Base-by-base conservation (phyloP, 2,888 invertebrate genomes). In the Dryococelus australis region DNA sequence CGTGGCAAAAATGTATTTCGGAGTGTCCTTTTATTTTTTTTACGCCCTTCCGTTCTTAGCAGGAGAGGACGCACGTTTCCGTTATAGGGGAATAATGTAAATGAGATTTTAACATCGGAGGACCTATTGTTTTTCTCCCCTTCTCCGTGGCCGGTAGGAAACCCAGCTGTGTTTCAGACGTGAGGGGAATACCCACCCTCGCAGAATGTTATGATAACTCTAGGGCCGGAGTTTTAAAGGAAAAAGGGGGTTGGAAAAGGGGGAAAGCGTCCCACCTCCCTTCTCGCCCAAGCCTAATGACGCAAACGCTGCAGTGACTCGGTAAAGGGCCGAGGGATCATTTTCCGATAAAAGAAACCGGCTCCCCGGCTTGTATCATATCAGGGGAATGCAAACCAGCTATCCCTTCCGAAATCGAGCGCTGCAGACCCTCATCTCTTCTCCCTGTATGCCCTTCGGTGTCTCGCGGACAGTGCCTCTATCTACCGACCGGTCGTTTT, bases 61-160 rank as follows among this genome's bases (percentile, higher is more conserved):
- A 20, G 65, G 65, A 20, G 24, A 8, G 65, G 65, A 65, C 65
- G 65, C 83, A 83, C 83, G 83, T 27, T 83, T 83, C 83, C 24
- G 83, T 83, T 28, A 83, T 83, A 35, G 83, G 28, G 43, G 83
- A 83, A 83, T 43, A 28, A 83, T 83, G 83, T 28, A 83, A 83
- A 83, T 83, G 27, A 83, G 83, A 83, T 35, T 83, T 83, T 83
- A 83, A 83, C 83, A 83, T 83, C 83, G 27, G 65, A 65, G 65
- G 65, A 65, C 65, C 65, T 65, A 65, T 65, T 65, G 65, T 16
- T 65, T 65, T 24, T 65, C 65, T 65, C 13, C 65, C 65, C 20
- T 65, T 16, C 5, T 20, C 65, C 20, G 13, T 24, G 13, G 65
- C 16, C 16, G 13, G 20, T 13, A 8, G 5, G 65, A 16, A 65